Evolutionary conservation across 2,113 vertebrate genomes (phyloP).

Genomic region (Dicrurus megarhynchus): DNA sequence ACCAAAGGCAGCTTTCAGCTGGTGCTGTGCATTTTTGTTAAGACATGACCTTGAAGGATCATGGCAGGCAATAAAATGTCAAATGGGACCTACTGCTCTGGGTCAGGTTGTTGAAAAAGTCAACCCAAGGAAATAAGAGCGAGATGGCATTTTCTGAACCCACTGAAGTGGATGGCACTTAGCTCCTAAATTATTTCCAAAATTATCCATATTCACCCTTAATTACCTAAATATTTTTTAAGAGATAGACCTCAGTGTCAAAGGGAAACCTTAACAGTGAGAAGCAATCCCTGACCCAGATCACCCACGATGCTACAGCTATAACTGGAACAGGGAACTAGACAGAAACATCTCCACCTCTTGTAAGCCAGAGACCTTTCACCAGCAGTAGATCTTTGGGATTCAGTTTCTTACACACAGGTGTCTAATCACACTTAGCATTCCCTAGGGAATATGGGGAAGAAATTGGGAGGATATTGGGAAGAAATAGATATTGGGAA

Average conservation of each 20-base stretch:
- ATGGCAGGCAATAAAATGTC: neutral
- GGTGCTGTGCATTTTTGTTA: neutral
- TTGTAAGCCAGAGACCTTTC: neutral
- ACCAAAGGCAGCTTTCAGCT: neutral
- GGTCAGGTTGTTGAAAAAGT: neutral
- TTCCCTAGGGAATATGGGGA: neutral
- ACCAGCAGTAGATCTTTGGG: neutral
- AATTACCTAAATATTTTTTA: neutral
- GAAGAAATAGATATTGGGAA: neutral
- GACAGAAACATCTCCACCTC: neutral
- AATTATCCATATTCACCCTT: neutral
- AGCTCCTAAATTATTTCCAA: neutral
- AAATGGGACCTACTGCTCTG: neutral
- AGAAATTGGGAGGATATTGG: neutral
- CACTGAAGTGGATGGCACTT: neutral
- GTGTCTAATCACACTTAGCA: too few species aligned
- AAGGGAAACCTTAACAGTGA: neutral
- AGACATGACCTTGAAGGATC: neutral
- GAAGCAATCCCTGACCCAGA: neutral
- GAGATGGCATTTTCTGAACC: neutral
- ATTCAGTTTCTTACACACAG: neutral
- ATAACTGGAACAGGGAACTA: neutral
- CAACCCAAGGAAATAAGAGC: neutral
- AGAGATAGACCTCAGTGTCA: neutral
- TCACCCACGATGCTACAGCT: neutral